Evolutionary conservation across 2,113 vertebrate genomes (phyloP).

Genomic region (Polypterus senegalus): DNA sequence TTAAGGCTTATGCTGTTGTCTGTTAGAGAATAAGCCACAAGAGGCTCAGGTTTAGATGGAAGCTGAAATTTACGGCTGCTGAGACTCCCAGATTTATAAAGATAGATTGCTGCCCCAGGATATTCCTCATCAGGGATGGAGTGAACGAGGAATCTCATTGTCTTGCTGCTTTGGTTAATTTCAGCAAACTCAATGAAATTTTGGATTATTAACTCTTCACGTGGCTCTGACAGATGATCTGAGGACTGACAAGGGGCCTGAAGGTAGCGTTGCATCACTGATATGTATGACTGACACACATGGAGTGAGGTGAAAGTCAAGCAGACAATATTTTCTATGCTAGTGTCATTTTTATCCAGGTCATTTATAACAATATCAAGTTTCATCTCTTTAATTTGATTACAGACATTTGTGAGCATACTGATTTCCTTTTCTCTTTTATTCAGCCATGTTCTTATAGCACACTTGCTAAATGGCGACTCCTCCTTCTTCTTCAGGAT

Average conservation of each 20-base stretch:
- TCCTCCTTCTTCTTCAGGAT: constrained; percentile 13
- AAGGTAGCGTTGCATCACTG: constrained; percentile 15
- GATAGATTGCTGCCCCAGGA: too few relatives aligned
- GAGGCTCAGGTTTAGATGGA: too few relatives aligned
- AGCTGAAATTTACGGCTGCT: too few relatives aligned
- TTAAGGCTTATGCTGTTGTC: not conserved
- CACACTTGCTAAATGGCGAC: constrained; percentile 17
- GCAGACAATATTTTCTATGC: constrained; percentile 14
- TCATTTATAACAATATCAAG: constrained; percentile 15
- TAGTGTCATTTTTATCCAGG: constrained; percentile 13
- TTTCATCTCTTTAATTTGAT: constrained; percentile 15
- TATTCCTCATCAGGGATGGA: too few relatives aligned
- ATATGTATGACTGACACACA: constrained; percentile 3
- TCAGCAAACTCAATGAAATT: too few relatives aligned
- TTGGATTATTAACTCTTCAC: too few relatives aligned
- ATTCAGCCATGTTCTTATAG: constrained; percentile 10
- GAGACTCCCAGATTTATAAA: too few relatives aligned
- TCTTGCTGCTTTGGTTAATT: too few relatives aligned
- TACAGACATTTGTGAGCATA: constrained; percentile 16
- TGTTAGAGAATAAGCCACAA: too few relatives aligned
- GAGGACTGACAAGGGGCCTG: too few relatives aligned
- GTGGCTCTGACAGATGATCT: too few relatives aligned
- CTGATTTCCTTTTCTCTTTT: constrained; percentile 22
- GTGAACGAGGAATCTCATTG: too few relatives aligned
- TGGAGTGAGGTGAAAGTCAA: constrained; percentile 17